Conservation (phyloP, 2,113 vertebrate genomes). For the Dromiciops gliroides region DNA sequence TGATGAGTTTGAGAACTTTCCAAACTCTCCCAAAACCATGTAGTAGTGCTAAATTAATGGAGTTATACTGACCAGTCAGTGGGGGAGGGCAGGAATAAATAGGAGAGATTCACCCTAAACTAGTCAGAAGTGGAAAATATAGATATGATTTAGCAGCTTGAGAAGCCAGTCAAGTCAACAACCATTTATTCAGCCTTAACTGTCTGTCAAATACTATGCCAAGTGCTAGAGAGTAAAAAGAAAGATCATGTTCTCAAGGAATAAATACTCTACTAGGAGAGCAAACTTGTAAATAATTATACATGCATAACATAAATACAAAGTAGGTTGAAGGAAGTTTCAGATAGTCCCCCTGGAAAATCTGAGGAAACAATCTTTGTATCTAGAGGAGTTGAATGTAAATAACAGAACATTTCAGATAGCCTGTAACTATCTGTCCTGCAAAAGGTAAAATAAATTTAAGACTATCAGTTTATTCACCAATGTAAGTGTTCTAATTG, state of each 20-base stretch:
- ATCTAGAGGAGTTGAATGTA: not conserved
- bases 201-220: not conserved
- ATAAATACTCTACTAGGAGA: not conserved
- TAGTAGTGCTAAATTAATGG: not conserved
- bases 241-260: not conserved
- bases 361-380: not conserved
- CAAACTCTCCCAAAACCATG: not conserved
- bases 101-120: not conserved
- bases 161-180: not conserved
- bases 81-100: not conserved
- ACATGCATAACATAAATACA: not conserved
- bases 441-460: not conserved
- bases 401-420: not conserved
- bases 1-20: not conserved
- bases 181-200: not conserved
- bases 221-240: not conserved
- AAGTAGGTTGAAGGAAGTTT: not conserved
- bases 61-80: not conserved
- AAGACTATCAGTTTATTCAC: not conserved
- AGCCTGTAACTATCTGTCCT: too few relatives aligned
- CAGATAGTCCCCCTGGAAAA: not conserved
- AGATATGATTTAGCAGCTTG: not conserved
- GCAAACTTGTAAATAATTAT: not conserved
- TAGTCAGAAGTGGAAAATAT: not conserved
- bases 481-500: not conserved